Evolutionary conservation across 2,113 vertebrate genomes (phyloP), one percentile per base, ranked within the genome.

Genomic region (Pycnonotus jocosus): DNA sequence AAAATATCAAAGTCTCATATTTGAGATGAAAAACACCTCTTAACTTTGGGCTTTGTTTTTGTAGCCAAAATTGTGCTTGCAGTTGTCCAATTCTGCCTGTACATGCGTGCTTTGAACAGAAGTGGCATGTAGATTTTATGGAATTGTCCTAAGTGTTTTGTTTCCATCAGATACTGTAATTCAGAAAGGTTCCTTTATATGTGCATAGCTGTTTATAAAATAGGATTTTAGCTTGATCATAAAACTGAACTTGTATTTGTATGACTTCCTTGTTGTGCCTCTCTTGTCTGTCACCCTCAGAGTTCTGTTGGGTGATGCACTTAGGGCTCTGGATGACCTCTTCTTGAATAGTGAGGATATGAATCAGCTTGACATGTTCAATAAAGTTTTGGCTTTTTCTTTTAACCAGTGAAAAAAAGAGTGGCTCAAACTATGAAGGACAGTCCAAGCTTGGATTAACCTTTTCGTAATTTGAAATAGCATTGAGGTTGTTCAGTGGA

Each of bases 71-170:
- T 33, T 8, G 2, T 70, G 14, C 9, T 18, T 81, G 64, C 62
- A 30, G 21, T 27, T 66, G 12, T 62, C 47, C 16, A 20, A 1
- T 81, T 77, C 37, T 56, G n/a, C 62, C 24, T 7, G 16, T 45
- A 10, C 0, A 0, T 47, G 27, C 4, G 1, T 5, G 4, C 31
- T 53, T 69, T 33, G 23, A 33, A 31, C 17, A 37, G 48, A 64
- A 82, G n/a, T 35, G 85, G 33, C 12, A 18, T 3, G 8, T 79
- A 8, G 10, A 38, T 88, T 35, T 82, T 58, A 54, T 0, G 0
- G 35, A 33, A 25, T 45, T 64, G 25, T 58, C 21, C 13, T n/a
- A 28, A 28, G 47, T 2, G 0, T 47, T 91, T 70, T 24, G 4
- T 65, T 72, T 92, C 19, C 27, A 33, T 79, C 31, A 44, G 56